Percentiles rank a stretch among this genome's conserved stretches.
These are phyloP conservation scores for Naso thynnoides DNA, from an alignment of 2,797 vertebrate species.

Conservation along the genomic window DNA sequence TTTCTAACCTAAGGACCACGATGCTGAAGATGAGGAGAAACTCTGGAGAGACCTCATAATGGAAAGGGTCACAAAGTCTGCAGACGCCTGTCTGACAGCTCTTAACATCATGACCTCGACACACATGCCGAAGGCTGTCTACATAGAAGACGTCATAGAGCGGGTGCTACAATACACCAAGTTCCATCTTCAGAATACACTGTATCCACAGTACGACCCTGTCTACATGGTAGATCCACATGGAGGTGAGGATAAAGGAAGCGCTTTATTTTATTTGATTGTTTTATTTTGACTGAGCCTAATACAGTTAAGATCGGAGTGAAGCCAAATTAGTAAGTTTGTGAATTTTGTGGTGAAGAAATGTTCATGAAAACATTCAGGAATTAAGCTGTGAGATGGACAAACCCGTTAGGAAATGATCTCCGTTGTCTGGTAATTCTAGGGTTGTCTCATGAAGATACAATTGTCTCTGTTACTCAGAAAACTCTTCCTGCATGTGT, in stretches of 20 bases:
- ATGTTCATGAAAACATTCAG: background rate
- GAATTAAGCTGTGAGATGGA: background rate
- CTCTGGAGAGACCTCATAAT: constrained; percentile 99
- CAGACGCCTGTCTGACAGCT: constrained; percentile 96
- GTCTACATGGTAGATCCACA: constrained; percentile 97
- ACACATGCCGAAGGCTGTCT: constrained; percentile 99
- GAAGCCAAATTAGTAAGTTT: background rate
- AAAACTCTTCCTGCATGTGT: background rate
- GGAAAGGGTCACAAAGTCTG: constrained; percentile 98
- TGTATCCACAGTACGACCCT: constrained; percentile 98
- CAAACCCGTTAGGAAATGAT: background rate
- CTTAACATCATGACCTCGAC: constrained; percentile 97
- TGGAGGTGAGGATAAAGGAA: constrained; percentile 85
- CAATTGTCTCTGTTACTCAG: background rate
- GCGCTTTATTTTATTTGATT: background rate
- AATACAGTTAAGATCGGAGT: background rate
- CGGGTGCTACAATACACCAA: constrained; percentile 97
- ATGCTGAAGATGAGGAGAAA: constrained; percentile 96
- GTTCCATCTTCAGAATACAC: constrained; percentile 97
- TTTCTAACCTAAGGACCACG: constrained; percentile 88
- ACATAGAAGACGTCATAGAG: constrained; percentile 99
- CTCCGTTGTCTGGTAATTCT: background rate
- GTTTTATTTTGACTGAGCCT: background rate
- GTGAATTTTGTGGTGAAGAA: too few species aligned
- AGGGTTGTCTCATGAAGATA: background rate